These are phyloP conservation scores for Xiphophorus couchianus DNA, from an alignment of 2,113 vertebrate genomes.

Conservation along the genomic window DNA sequence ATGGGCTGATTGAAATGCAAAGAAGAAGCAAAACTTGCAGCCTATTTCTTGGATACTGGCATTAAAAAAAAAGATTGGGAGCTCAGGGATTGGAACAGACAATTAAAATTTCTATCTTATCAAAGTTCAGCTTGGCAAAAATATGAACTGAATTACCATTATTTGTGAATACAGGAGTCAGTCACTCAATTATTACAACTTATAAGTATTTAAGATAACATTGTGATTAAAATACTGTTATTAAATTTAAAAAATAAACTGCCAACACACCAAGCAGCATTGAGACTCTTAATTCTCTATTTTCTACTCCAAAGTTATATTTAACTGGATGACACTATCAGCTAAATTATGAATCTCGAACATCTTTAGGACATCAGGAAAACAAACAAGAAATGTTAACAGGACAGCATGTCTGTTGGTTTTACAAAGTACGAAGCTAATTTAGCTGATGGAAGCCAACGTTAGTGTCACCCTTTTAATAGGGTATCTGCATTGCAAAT, in stretches of 20 bases:
- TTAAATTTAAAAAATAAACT: conserved; percentile 12
- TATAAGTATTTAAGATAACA: background rate
- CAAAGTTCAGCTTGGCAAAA: conserved; percentile 19
- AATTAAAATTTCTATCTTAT: conserved; percentile 31
- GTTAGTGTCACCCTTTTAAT: background rate
- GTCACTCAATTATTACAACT: background rate
- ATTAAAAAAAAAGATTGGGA: conserved; percentile 15
- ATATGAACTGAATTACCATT: background rate
- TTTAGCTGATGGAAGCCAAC: conserved; percentile 8
- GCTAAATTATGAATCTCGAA: conserved; percentile 20
- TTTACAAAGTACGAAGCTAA: conserved; percentile 8
- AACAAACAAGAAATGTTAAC: conserved; percentile 37
- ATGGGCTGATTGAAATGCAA: conserved; percentile 38
- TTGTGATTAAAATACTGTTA: conserved; percentile 1
- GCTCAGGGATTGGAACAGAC: conserved; percentile 21
- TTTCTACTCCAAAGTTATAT: conserved; percentile 39
- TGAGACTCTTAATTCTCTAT: conserved; percentile 29
- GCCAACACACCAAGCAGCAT: conserved; percentile 31
- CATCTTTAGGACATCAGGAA: conserved; percentile 13
- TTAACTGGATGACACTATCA: conserved; percentile 21
- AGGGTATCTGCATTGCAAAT: conserved; percentile 50
- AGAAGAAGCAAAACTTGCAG: conserved; percentile 4
- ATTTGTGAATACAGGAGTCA: background rate
- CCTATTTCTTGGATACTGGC: conserved; percentile 11
- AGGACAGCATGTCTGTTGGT: conserved; percentile 40